phyloP scores from a whole-genome alignment of 2,797 vertebrate genomes.

The Sphenopsis melanotis region DNA sequence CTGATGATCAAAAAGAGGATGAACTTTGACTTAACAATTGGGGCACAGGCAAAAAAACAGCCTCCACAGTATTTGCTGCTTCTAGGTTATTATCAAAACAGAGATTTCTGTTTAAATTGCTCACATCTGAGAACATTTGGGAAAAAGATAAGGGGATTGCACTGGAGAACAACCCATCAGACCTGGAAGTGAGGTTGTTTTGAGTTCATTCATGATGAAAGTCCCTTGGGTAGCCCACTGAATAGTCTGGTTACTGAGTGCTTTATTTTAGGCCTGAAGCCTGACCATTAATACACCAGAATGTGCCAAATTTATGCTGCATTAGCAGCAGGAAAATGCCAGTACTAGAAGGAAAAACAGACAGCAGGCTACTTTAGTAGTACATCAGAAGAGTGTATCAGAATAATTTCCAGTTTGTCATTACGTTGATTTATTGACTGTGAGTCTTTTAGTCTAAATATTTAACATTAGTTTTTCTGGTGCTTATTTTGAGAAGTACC shows the following conservation, averaged over 20 bases:
- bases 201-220: not conserved
- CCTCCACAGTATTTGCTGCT: not conserved
- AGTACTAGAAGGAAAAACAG: not conserved
- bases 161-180: not conserved
- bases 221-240: not conserved
- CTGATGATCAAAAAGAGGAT: not conserved
- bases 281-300: not conserved
- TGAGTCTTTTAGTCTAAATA: not conserved
- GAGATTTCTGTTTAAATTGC: not conserved
- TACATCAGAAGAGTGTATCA: not conserved
- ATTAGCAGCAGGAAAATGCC: not conserved
- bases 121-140: not conserved
- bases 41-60: not conserved
- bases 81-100: not conserved
- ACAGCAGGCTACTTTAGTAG: not conserved
- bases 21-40: not conserved
- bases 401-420: not conserved
- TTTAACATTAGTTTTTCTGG: not conserved
- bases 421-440: not conserved
- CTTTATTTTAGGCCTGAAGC: not conserved
- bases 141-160: not conserved
- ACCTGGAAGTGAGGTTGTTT: not conserved
- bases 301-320: not conserved
- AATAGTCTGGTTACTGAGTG: not conserved
- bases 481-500: not conserved